A percentile compares a stretch with the other conserved stretches of the same genome.
Evolutionary conservation across 2,888 invertebrate genomes (phyloP).

Genomic region (Nezara viridula): DNA sequence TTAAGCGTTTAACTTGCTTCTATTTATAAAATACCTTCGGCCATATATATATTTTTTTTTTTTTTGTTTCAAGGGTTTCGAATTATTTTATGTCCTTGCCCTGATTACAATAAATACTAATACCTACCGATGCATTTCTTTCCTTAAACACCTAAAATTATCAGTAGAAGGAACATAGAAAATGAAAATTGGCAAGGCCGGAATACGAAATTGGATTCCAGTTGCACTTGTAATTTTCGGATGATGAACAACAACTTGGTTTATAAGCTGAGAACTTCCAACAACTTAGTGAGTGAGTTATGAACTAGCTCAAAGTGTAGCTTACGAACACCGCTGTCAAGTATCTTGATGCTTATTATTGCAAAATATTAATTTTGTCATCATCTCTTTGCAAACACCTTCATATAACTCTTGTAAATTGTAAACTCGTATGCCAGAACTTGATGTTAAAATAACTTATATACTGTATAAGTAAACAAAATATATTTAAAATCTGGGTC

Average conservation of each 20-base stretch:
- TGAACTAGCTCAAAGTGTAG: not conserved
- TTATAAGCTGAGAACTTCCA: not conserved
- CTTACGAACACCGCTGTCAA: not conserved
- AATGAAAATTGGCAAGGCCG: not conserved
- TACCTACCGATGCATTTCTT: too few relatives aligned
- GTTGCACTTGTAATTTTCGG: not conserved
- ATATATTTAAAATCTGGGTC: too few relatives aligned
- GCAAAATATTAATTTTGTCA: not conserved
- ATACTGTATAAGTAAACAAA: not conserved
- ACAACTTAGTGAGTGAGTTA: constrained; percentile 8
- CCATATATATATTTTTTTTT: too few relatives aligned
- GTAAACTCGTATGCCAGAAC: not conserved
- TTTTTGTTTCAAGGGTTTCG: too few relatives aligned
- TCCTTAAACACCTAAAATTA: too few relatives aligned
- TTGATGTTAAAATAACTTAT: not conserved
- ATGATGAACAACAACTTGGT: not conserved
- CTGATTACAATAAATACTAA: too few relatives aligned
- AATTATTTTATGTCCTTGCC: too few relatives aligned
- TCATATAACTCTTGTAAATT: not conserved
- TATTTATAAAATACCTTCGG: too few relatives aligned
- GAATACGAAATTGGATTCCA: not conserved
- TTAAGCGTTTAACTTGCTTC: too few relatives aligned
- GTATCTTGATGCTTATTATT: not conserved
- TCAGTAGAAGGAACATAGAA: not conserved
- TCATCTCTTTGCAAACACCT: not conserved